These are phyloP conservation scores for Cichladusa arquata DNA, from an alignment of 2,113 vertebrate species.

Conservation along the genomic window DNA sequence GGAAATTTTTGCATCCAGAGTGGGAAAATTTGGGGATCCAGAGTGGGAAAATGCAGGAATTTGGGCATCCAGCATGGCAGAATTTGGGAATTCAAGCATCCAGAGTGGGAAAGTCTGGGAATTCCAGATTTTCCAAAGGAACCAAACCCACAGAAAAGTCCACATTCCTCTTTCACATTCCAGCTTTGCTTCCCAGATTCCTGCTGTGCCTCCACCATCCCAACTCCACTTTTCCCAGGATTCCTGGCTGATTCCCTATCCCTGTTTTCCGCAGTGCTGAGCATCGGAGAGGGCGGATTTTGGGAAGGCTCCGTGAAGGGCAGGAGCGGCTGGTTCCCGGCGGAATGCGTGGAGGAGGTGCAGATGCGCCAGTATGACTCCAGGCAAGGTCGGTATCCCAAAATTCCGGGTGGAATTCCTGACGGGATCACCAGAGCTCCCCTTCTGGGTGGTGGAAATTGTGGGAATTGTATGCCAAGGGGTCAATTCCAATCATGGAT, in stretches of 20 bases:
- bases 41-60: background rate
- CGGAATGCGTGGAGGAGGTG: constrained; percentile 97
- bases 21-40: background rate
- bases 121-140: accelerated
- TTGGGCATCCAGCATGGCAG: no score
- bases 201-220: accelerated
- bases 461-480: background rate
- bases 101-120: background rate
- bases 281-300: constrained; percentile 96
- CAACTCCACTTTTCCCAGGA: background rate
- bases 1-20: background rate
- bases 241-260: background rate
- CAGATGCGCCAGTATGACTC: constrained; percentile 95
- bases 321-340: constrained; percentile 97
- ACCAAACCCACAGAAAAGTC: accelerated
- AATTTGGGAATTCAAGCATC: background rate
- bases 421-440: accelerated
- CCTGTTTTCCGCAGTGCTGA: constrained; percentile 83
- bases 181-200: background rate
- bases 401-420: accelerated
- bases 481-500: background rate
- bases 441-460: background rate
- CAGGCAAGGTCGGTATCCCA: constrained; percentile 77
- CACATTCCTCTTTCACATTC: background rate
- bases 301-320: constrained; percentile 98